Evolutionary conservation across 2,113 vertebrate species (phyloP), one percentile per base, ranked within the genome.

Genomic region (Nycticorax nycticorax): DNA sequence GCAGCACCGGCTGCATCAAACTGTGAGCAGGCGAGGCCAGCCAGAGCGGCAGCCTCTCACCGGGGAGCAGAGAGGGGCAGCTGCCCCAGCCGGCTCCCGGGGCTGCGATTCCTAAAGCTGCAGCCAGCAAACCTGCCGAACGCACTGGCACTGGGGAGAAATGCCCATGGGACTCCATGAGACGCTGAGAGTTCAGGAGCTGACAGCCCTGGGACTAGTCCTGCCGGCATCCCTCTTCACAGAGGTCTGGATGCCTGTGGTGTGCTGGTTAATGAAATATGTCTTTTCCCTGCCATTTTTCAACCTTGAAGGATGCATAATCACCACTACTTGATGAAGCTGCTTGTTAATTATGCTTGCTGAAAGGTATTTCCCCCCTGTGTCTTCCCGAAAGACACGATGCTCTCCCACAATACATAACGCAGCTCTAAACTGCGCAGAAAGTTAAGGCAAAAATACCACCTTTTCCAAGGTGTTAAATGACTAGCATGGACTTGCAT

Each of bases 361-460:
- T 2, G 10, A 66, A 87, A 78, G 41, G 32, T 24, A 41, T 94
- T 95, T 94, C 30, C 56, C 56, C 14, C 0, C 20, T 28, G 33
- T 39, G 43, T 52, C 64, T 81, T 52, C 53, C 86, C 10, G 5
- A 81, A 92, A 92, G 72, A 77, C 3, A 3, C 12, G 59, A 14
- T 7, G 35, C 56, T 72, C n/a, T 60, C 72, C 83, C 39, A n/a
- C 55, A 17, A 53, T 1, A n/a, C 57, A 17, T 7, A 88, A 63
- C 16, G 12, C 55, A 47, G 62, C 73, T 83, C 88, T 26, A 35
- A 94, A 57, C 41, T 73, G 68, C 3, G 15, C 66, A 37, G 80
- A 60, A 87, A 92, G 39, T 89, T 89, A n/a, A 48, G 56, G 68
- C 14, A 81, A 86, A 96, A 92, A 32, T 21, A 63, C 28, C 45